Percentiles rank a stretch among this genome's conserved stretches.
These are phyloP conservation scores for Harpagifer antarcticus DNA, from an alignment of 2,797 vertebrate genomes.

Conservation along the genomic window DNA sequence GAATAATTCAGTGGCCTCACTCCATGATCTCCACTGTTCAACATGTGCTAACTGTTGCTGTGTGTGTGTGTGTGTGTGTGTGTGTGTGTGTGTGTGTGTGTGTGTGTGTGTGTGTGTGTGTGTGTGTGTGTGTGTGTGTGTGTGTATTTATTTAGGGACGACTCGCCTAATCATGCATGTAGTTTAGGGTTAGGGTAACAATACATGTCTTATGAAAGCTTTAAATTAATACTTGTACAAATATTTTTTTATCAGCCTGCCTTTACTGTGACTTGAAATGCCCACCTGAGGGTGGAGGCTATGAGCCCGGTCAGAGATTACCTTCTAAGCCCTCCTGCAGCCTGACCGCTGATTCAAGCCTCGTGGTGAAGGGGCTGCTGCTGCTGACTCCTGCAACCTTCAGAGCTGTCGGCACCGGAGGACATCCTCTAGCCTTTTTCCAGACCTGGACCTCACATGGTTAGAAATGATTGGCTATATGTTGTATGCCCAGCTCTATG, in stretches of 20 bases:
- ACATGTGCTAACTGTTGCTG: slow-evolving; percentile 25
- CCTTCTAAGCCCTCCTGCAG: slow-evolving; percentile 29
- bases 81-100: slow-evolving; percentile 1
- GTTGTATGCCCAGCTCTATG: slow-evolving; percentile 25
- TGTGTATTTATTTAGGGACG: too few species aligned
- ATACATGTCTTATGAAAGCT: not conserved
- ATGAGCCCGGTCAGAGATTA: slow-evolving; percentile 35
- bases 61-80: not conserved
- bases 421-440: slow-evolving; percentile 12
- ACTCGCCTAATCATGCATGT: slow-evolving; percentile 23
- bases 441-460: slow-evolving; percentile 1
- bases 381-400: slow-evolving; percentile 27
- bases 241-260: not conserved
- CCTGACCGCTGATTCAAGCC: slow-evolving; percentile 11
- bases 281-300: slow-evolving; percentile 7
- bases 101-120: slow-evolving; percentile 5
- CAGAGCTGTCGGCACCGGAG: slow-evolving; percentile 1
- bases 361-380: slow-evolving; percentile 5
- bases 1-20: slow-evolving; percentile 71
- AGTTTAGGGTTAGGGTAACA: not conserved
- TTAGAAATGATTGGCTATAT: slow-evolving; percentile 13
- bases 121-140: not conserved
- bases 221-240: not conserved
- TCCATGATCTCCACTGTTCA: slow-evolving; percentile 58
- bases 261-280: not conserved